Percentiles rank a stretch among this genome's conserved stretches.
Evolutionary conservation across 2,797 vertebrate genomes (phyloP).

Genomic region (Orientallactaga sibirica): DNA sequence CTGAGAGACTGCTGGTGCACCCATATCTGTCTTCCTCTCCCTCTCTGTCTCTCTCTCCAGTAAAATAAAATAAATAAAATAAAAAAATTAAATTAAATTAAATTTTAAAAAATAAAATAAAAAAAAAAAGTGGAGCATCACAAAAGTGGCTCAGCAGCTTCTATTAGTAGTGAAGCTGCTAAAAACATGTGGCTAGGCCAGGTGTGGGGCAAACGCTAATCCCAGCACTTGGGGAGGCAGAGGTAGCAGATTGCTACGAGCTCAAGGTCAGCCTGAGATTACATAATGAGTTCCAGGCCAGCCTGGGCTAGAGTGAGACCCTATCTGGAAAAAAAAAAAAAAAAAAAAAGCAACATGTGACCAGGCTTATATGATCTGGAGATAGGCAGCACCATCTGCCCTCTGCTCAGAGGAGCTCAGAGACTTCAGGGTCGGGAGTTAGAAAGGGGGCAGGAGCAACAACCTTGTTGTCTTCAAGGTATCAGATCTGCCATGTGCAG

Average conservation of each 20-base stretch:
- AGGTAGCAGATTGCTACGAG: no score
- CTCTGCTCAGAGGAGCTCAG: neutral
- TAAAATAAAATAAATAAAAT: no score
- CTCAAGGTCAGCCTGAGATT: no score
- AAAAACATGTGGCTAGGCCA: neutral
- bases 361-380: neutral
- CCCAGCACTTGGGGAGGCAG: no score
- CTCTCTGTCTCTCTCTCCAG: no score
- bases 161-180: no score
- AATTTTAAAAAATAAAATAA: neutral
- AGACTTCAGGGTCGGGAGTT: neutral
- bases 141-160: neutral
- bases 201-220: no score
- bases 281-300: no score
- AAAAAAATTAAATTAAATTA: neutral
- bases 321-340: no score
- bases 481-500: neutral
- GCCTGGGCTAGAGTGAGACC: no score
- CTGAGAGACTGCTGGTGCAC: no score
- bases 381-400: neutral
- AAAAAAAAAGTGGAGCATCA: neutral
- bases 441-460: neutral
- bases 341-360: neutral
- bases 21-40: no score
- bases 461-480: neutral